These are phyloP conservation scores for Nesidiocoris tenuis DNA, from an alignment of 2,888 invertebrate species.

Conservation along the genomic window DNA sequence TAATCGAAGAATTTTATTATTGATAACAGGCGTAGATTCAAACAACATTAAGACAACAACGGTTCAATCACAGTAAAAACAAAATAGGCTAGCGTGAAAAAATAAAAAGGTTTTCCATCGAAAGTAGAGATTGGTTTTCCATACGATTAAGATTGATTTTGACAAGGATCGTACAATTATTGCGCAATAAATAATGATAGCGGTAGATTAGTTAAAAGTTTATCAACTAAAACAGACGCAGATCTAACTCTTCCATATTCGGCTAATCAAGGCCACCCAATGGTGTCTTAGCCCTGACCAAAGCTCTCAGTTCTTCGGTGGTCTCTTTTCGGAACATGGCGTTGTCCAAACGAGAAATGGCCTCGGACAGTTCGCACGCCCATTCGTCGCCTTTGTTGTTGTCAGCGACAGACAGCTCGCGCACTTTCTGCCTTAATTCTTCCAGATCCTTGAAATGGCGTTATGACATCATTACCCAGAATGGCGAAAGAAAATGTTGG, in stretches of 20 bases:
- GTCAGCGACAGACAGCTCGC: slow-evolving; percentile 71
- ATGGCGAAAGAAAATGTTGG: no score
- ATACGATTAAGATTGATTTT: neutral
- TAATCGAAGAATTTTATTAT: neutral
- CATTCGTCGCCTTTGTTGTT: slow-evolving; percentile 70
- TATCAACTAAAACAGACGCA: neutral
- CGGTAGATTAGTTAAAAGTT: neutral
- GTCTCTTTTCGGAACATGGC: slow-evolving; percentile 67
- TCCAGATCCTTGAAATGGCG: slow-evolving; percentile 61
- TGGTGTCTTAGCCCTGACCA: slow-evolving; percentile 42
- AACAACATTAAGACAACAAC: neutral
- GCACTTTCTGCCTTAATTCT: slow-evolving; percentile 67
- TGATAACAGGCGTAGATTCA: neutral
- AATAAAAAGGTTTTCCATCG: no score
- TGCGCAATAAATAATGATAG: neutral
- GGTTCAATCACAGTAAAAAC: neutral
- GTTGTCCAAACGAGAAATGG: slow-evolving; percentile 75
- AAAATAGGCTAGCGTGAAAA: no score
- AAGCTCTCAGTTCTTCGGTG: slow-evolving; percentile 58
- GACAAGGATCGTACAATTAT: neutral
- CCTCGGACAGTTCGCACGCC: slow-evolving; percentile 74
- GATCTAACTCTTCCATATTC: neutral
- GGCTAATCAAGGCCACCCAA: slow-evolving; percentile 23
- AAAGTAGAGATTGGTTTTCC: no score
- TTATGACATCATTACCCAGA: no score